These are phyloP conservation scores for Coboldia fuscipes DNA, from an alignment of 1,140 invertebrate genomes.

Conservation along the genomic window DNA sequence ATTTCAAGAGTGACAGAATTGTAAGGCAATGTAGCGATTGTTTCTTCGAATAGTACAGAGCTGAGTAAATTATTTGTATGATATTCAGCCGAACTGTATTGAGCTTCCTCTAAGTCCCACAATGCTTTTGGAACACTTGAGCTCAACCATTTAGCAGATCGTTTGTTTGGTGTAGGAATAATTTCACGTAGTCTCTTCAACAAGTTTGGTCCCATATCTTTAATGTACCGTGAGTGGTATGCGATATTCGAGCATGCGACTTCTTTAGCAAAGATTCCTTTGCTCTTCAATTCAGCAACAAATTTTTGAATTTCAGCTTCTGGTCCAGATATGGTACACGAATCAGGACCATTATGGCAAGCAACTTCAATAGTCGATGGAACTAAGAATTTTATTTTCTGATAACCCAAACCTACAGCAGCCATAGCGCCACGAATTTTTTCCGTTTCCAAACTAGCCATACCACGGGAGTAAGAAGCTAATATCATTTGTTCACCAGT, in stretches of 20 bases:
- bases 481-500: conserved; percentile 66
- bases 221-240: conserved; percentile 67
- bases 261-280: conserved; percentile 61
- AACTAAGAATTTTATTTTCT: conserved; percentile 32
- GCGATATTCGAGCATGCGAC: conserved; percentile 65
- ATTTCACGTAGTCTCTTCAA: conserved; percentile 47
- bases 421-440: conserved; percentile 68
- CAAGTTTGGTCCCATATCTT: conserved; percentile 45
- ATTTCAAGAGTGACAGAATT: conserved; percentile 64
- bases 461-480: conserved; percentile 64
- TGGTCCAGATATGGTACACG: conserved; percentile 70
- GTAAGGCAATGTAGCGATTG: conserved; percentile 45
- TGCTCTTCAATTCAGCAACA: conserved; percentile 39
- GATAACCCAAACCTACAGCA: conserved; percentile 44
- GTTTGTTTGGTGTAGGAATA: conserved; percentile 37
- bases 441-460: conserved; percentile 59
- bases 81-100: conserved; percentile 69
- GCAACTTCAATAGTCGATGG: conserved; percentile 54
- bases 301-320: conserved; percentile 43
- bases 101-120: conserved; percentile 46
- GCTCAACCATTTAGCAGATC: conserved; percentile 66
- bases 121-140: conserved; percentile 53
- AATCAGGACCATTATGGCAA: conserved; percentile 68
- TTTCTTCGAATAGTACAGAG: conserved; percentile 74
- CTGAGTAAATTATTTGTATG: conserved; percentile 78